phyloP scores from a whole-genome alignment of 2,113 vertebrate genomes.

The Heloderma charlesbogerti region DNA sequence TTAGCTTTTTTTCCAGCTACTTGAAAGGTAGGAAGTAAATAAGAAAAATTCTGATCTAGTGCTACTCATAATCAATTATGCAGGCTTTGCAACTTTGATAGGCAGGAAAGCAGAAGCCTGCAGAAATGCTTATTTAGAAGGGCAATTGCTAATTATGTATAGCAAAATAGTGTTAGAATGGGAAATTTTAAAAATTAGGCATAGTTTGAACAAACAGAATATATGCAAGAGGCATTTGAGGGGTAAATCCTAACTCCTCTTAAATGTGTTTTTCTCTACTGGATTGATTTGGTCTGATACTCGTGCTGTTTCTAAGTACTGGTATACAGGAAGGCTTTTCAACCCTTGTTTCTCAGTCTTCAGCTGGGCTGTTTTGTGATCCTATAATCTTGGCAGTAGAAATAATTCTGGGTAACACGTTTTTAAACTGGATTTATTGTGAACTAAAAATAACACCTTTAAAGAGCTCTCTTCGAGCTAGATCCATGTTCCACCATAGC shows the following conservation, averaged over 20 bases:
- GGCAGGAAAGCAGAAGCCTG: conserved; percentile 5
- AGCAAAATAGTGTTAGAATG: conserved; percentile 11
- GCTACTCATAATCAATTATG: background rate
- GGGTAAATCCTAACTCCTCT: background rate
- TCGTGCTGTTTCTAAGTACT: accelerated
- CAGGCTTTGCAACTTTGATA: background rate
- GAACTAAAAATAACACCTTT: background rate
- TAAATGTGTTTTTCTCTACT: background rate
- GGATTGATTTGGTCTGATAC: conserved; percentile 12
- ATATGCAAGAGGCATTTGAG: background rate
- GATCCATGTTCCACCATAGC: background rate
- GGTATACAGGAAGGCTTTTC: background rate
- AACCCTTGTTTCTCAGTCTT: background rate
- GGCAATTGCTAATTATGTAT: conserved; percentile 12
- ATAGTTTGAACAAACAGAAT: background rate
- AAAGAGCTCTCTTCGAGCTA: background rate
- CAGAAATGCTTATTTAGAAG: background rate
- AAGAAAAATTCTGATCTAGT: background rate
- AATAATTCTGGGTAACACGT: background rate
- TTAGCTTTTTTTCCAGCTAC: conserved; percentile 16
- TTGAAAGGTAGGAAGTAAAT: background rate
- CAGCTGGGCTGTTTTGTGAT: too few relatives aligned
- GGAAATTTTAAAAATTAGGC: background rate
- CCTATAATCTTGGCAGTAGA: background rate
- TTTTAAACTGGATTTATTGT: background rate